Evolutionary conservation across 2,888 invertebrate species (phyloP).

Genomic region (Drosophila vallismaia): DNA sequence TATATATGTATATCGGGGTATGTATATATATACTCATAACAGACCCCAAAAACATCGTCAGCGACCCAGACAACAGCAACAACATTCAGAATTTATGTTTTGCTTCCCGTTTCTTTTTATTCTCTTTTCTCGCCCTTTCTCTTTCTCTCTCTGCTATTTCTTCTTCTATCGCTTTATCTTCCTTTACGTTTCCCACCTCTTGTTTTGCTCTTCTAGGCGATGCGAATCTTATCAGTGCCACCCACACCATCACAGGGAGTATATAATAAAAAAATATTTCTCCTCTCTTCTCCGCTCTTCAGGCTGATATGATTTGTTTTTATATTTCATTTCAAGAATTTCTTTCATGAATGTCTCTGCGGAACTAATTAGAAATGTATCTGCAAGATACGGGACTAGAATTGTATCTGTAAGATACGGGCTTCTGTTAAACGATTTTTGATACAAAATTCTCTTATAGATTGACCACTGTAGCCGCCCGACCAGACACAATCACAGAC

Average conservation of each 20-base stretch:
- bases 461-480: neutral
- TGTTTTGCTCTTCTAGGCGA: slow-evolving; percentile 32
- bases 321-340: slow-evolving; percentile 9
- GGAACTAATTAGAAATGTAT: too few relatives aligned
- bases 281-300: slow-evolving; percentile 12
- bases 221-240: slow-evolving; percentile 58
- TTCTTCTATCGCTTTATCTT: neutral
- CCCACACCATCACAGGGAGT: slow-evolving; percentile 21
- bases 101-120: slow-evolving; percentile 8
- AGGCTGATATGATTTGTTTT: slow-evolving; percentile 56
- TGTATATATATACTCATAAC: neutral
- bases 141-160: neutral
- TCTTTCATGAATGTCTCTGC: too few relatives aligned
- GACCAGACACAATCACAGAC: slow-evolving; percentile 21
- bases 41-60: slow-evolving; percentile 37
- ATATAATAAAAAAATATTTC: slow-evolving; percentile 6
- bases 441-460: neutral
- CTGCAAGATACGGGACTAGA: too few relatives aligned
- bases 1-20: neutral
- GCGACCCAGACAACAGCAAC: slow-evolving; percentile 64
- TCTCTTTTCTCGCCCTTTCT: neutral
- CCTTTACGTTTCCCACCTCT: slow-evolving; percentile 16
- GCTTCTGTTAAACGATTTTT: too few relatives aligned
- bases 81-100: slow-evolving; percentile 54
- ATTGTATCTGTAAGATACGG: too few relatives aligned